Base-by-base conservation (phyloP, 2,888 invertebrate genomes). In the Eupithecia pulchellata region DNA sequence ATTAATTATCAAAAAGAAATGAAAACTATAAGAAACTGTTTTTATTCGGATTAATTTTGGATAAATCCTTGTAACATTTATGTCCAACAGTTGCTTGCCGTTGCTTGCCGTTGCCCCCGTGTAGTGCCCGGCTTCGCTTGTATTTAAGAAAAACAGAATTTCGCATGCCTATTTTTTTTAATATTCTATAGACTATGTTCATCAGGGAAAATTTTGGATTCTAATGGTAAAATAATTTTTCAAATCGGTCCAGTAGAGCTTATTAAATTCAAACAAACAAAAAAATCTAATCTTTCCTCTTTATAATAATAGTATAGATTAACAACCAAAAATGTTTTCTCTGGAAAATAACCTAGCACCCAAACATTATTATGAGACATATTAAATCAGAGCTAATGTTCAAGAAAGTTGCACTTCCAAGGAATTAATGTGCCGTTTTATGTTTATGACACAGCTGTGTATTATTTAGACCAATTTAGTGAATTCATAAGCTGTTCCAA, bases 391-490 rank as follows among this genome's bases (percentile, higher is more conserved):
- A 74, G 68, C 72, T 71, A 78, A 78, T 79, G 78, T 79, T 76
- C 72, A 69, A 78, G 79, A 80, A 80, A 78, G 77, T 75, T 77
- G 77, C 76, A 77, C 75, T 80, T 75, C 61, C 69, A 69, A 66
- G 66, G 34, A 76, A 71, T 81, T 79, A 78, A 82, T 78, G 79
- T 77, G 70, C 74, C 76, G 66, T 81, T 79, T 78, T 77, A 80
- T 69, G 69, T 79, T 78, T 77, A 80, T 69, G 69, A 71, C 64
- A 60, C 71, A 47, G 65, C 68, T 61, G 74, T 69, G 74, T 73
- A 76, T 78, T 75, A 77, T 82, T 77, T 79, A 67, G 73, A 70
- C 74, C 69, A 72, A 72, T 79, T 75, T 71, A 39, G 76, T 68
- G 55, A 69, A 66, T 68, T 75, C 74, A 71, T 68, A 71, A 25